phyloP scores from a whole-genome alignment of 2,797 vertebrate species.

The Otolemur crassicaudatus region DNA sequence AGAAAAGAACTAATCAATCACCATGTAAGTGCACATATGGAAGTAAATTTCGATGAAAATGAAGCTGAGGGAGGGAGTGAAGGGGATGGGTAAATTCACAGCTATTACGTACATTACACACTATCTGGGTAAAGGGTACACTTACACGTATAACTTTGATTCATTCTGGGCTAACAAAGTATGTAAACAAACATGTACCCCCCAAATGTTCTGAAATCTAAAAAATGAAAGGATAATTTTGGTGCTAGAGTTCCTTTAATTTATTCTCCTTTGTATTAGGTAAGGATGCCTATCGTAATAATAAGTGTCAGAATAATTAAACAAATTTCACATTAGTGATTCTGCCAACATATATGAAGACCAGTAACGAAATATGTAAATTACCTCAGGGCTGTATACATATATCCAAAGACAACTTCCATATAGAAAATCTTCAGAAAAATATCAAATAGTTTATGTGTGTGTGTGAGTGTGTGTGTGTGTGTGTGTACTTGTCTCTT shows the following conservation, averaged over 20 bases:
- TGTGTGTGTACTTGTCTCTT: neutral
- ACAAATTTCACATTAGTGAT: slow-evolving; percentile 10
- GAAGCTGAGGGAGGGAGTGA: too few relatives aligned
- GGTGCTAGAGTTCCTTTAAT: neutral
- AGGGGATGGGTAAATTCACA: too few relatives aligned
- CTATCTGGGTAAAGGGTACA: too few relatives aligned
- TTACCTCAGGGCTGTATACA: neutral
- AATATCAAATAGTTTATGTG: neutral
- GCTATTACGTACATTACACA: too few relatives aligned
- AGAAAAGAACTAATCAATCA: too few relatives aligned
- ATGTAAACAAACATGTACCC: too few relatives aligned
- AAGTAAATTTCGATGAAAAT: too few relatives aligned
- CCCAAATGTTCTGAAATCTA: too few relatives aligned
- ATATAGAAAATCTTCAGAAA: neutral
- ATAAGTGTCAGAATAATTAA: neutral
- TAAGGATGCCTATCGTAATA: slow-evolving; percentile 15
- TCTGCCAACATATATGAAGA: slow-evolving; percentile 28
- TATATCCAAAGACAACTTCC: neutral
- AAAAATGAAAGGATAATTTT: neutral
- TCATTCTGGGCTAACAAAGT: too few relatives aligned
- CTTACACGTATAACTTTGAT: too few relatives aligned
- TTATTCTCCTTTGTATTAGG: neutral
- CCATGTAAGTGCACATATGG: too few relatives aligned
- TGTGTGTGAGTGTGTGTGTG: too few relatives aligned
- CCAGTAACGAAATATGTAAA: neutral